Conservation (phyloP, 2,113 vertebrate species). For the Tupaia tana region DNA sequence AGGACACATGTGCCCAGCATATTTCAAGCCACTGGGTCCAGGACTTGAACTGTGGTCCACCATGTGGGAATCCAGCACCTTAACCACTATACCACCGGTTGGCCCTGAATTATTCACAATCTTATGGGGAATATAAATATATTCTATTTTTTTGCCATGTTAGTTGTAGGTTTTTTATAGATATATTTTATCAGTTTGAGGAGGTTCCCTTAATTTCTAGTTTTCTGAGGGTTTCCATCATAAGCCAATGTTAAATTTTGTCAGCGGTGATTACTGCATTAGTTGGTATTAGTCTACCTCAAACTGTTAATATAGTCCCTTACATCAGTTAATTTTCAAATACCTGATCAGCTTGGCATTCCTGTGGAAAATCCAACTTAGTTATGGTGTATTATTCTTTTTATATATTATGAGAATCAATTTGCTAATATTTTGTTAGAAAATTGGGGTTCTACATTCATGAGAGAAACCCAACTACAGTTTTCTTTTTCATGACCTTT, state of each 20-base stretch:
- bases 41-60: no score
- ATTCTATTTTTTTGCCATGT: neutral
- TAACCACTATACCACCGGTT: no score
- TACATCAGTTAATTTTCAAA: constrained; percentile 51
- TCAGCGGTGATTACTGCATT: constrained; percentile 27
- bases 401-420: constrained; percentile 48
- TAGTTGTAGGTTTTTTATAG: neutral
- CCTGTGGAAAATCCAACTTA: constrained; percentile 44
- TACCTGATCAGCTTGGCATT: constrained; percentile 21
- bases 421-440: constrained; percentile 39
- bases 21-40: no score
- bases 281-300: neutral
- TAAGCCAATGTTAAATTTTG: neutral
- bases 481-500: neutral
- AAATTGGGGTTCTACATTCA: constrained; percentile 17
- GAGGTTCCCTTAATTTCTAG: neutral
- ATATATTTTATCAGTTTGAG: neutral
- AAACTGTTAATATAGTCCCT: neutral
- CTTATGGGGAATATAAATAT: neutral
- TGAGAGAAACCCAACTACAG: neutral
- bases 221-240: neutral
- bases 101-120: neutral
- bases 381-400: constrained; percentile 26
- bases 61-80: no score
- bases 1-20: no score